Percentiles rank a stretch among this genome's conserved stretches.
Conservation (phyloP, 2,797 vertebrate species). For the Rhabdophis nuchalis region DNA sequence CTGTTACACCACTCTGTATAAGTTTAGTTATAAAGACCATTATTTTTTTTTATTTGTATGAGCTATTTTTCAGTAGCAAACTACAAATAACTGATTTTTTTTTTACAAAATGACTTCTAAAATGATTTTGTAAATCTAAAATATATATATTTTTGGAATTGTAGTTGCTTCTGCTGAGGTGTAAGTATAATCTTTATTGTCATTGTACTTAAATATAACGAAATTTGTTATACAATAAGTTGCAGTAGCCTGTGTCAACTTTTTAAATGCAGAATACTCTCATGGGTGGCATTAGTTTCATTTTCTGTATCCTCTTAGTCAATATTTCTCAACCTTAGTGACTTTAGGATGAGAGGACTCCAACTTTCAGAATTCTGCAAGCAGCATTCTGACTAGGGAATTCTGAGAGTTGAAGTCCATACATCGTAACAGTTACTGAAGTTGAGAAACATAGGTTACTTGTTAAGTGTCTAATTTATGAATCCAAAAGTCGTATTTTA, state of each 20-base stretch:
- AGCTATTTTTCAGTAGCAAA: neutral
- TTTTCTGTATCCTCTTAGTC: neutral
- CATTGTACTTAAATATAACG: too few species aligned
- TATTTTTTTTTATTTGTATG: neutral
- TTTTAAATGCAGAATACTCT: neutral
- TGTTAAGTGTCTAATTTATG: neutral
- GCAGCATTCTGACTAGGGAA: neutral
- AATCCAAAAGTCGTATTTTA: neutral
- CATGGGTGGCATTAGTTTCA: neutral
- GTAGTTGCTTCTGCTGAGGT: neutral
- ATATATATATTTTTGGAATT: neutral
- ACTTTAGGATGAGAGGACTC: neutral
- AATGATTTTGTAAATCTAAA: neutral
- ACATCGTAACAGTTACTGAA: neutral
- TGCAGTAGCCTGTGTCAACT: neutral
- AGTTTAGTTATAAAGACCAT: neutral
- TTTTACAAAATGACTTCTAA: neutral
- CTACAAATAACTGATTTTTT: neutral
- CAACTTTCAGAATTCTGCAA: neutral
- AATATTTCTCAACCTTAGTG: neutral
- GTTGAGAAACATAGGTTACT: neutral
- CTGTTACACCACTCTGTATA: neutral
- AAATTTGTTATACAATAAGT: neutral
- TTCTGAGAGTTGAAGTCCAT: neutral
- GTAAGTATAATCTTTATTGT: too few species aligned